Evolutionary conservation across 53 echinoderm and acorn worm species (phyloP).

Genomic region (Holothuria leucospilota): DNA sequence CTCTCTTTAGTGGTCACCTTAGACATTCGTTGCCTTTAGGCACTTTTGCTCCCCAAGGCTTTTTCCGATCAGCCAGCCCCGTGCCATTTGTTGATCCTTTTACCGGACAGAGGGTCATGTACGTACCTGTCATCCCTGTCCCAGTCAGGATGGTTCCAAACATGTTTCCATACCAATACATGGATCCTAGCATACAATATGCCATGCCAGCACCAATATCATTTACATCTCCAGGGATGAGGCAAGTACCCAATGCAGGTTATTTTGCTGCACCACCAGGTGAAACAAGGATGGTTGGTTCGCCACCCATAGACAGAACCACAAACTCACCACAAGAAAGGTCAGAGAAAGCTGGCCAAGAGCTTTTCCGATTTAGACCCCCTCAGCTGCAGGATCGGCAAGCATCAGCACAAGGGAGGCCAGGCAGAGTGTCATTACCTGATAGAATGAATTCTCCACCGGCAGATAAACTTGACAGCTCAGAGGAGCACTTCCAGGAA

Average conservation of each 20-base stretch:
- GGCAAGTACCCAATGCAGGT: neutral
- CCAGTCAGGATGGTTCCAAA: slow-evolving; percentile 72
- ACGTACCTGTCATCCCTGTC: slow-evolving; percentile 87
- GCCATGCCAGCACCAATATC: neutral
- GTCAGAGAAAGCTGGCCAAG: slow-evolving; percentile 23
- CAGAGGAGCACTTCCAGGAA: slow-evolving; percentile 44
- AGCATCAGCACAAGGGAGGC: neutral
- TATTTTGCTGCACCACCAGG: neutral
- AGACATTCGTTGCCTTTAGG: slow-evolving; percentile 58
- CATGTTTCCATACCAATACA: slow-evolving; percentile 58
- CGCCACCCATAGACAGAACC: slow-evolving; percentile 38
- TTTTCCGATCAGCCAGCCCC: slow-evolving; percentile 85
- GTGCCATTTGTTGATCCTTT: slow-evolving; percentile 82
- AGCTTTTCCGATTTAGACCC: neutral
- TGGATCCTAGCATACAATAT: slow-evolving; percentile 67
- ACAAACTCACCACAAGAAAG: slow-evolving; percentile 10
- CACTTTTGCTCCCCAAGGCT: slow-evolving; percentile 44
- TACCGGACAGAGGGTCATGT: slow-evolving; percentile 80
- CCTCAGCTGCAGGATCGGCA: neutral
- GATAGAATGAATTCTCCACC: neutral
- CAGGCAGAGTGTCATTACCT: too few relatives aligned
- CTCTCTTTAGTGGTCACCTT: slow-evolving; percentile 53
- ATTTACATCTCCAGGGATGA: slow-evolving; percentile 6
- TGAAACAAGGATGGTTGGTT: slow-evolving; percentile 51
- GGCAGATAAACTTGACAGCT: slow-evolving; percentile 8